phyloP scores from a whole-genome alignment of 2,113 vertebrate genomes.

The Potamarius usumacintae region DNA sequence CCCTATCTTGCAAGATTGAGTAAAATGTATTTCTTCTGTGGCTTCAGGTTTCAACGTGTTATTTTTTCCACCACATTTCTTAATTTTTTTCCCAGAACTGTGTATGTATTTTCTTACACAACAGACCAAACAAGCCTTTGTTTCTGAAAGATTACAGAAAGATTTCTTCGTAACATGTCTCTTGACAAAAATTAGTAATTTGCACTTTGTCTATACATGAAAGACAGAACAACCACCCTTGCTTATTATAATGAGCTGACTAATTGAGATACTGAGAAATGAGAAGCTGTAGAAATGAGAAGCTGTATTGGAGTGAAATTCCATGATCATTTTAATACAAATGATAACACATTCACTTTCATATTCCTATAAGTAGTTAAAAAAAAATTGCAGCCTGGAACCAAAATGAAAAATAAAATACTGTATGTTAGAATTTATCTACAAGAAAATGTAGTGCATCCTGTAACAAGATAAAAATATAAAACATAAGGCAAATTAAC shows the following conservation, averaged over 20 bases:
- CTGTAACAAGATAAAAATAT: neutral
- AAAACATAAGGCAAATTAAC: neutral
- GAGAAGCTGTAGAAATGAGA: neutral
- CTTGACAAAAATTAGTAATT: neutral
- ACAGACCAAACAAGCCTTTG: neutral
- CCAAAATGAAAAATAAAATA: neutral
- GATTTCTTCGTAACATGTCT: neutral
- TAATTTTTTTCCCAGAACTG: no score
- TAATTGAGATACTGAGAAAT: neutral
- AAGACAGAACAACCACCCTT: neutral
- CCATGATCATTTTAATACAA: neutral
- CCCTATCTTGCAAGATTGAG: no score
- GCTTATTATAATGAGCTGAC: neutral
- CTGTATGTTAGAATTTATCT: neutral
- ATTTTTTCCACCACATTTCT: no score
- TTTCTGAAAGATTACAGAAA: neutral
- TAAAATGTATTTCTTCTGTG: no score
- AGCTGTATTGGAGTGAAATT: neutral
- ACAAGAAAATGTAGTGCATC: neutral
- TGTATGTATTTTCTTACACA: neutral
- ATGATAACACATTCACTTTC: neutral
- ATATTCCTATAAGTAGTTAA: neutral
- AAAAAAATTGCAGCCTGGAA: neutral
- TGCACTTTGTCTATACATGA: neutral
- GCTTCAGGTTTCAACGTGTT: no score